Conservation (phyloP, 2,888 invertebrate species). For the Stegophylla sp. region DNA sequence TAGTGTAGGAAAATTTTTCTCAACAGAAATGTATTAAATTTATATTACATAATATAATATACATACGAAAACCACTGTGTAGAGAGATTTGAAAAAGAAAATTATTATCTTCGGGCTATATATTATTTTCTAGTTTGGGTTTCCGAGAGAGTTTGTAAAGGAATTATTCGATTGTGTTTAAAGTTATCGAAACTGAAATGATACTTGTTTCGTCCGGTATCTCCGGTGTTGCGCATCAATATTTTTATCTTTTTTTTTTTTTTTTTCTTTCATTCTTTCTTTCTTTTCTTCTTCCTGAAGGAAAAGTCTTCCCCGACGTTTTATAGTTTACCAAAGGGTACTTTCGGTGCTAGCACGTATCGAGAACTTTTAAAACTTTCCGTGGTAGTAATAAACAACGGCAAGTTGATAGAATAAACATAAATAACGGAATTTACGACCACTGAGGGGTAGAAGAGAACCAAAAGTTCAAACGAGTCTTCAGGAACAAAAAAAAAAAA, state of each 20-base stretch:
- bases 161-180: conserved; percentile 46
- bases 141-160: conserved; percentile 2
- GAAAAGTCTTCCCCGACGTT: conserved; percentile 41
- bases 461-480: conserved; percentile 49
- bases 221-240: conserved; percentile 42
- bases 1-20: neutral
- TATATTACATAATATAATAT: no score
- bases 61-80: conserved; percentile 3
- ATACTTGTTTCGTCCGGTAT: conserved; percentile 43
- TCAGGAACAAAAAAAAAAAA: neutral
- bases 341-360: conserved; percentile 50
- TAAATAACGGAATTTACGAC: conserved; percentile 57
- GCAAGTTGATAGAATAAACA: conserved; percentile 58
- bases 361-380: conserved; percentile 56
- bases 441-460: conserved; percentile 20
- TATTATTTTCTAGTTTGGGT: neutral
- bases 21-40: neutral
- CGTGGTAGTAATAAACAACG: conserved; percentile 53
- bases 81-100: conserved; percentile 29
- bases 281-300: neutral
- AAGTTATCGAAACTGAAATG: conserved; percentile 48
- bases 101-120: neutral
- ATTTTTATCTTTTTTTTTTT: conserved; percentile 45
- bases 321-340: conserved; percentile 48
- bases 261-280: no score